phyloP scores from a whole-genome alignment of 2,888 invertebrate species.

The Melieria picta region DNA sequence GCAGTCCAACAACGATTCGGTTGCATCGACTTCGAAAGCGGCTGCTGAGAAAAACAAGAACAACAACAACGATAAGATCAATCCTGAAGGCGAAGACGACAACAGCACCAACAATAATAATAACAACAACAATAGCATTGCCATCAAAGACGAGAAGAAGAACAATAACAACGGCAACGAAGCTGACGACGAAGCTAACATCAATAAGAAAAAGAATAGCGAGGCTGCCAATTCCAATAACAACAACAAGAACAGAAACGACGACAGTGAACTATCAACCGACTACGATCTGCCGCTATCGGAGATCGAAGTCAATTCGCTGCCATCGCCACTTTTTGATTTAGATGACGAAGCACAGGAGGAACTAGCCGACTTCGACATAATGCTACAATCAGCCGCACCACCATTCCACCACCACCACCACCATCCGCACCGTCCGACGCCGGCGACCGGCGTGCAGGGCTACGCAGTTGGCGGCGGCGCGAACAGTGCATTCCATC shows the following conservation, averaged over 20 bases:
- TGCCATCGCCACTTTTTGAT: conserved; percentile 63
- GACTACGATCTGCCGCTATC: conserved; percentile 54
- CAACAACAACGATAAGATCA: conserved; percentile 34
- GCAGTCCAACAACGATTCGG: conserved; percentile 47
- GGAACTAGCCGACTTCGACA: conserved; percentile 61
- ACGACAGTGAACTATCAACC: conserved; percentile 36
- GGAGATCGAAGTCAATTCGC: conserved; percentile 51
- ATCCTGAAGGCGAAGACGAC: conserved; percentile 37
- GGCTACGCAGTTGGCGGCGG: conserved; percentile 58
- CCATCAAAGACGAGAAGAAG: conserved; percentile 9
- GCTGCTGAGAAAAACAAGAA: conserved; percentile 48
- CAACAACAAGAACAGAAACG: conserved; percentile 20
- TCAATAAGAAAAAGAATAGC: conserved; percentile 36
- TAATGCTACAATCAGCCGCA: conserved; percentile 65
- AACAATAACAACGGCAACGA: conserved; percentile 34
- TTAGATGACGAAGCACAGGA: conserved; percentile 65
- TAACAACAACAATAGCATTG: conserved; percentile 34
- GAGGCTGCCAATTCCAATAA: conserved; percentile 23
- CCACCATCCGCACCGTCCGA: conserved; percentile 48
- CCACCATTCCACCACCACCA: conserved; percentile 60
- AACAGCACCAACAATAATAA: conserved; percentile 27
- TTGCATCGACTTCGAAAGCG: conserved; percentile 60
- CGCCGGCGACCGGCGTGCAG: conserved; percentile 49
- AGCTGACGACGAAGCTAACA: conserved; percentile 28
- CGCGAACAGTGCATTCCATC: conserved; percentile 61